Evolutionary conservation across 1,140 invertebrate genomes (phyloP).

Genomic region (Kradibia gibbosae): DNA sequence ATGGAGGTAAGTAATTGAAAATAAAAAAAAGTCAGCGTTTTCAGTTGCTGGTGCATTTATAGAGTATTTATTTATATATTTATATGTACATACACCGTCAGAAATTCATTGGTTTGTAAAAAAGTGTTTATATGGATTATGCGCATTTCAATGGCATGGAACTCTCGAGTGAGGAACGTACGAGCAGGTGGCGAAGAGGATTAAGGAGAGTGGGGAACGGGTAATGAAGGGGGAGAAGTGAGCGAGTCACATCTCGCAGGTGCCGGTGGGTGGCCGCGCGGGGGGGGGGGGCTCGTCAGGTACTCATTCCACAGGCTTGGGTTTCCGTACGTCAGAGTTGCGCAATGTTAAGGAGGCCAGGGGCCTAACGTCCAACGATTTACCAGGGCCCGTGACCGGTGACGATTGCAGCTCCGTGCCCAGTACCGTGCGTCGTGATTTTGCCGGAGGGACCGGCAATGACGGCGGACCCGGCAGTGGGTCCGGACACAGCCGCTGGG

Average conservation of each 20-base stretch:
- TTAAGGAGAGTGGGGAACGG: neutral
- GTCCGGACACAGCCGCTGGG: conserved; percentile 65
- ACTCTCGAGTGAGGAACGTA: conserved; percentile 40
- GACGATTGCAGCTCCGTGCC: conserved; percentile 64
- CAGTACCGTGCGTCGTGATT: conserved; percentile 68
- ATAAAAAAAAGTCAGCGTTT: neutral
- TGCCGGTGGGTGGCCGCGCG: neutral
- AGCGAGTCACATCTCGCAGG: neutral
- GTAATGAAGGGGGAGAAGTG: neutral
- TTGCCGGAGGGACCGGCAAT: conserved; percentile 70
- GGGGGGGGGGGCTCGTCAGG: conserved; percentile 17
- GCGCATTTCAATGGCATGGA: conserved; percentile 42
- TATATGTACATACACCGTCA: conserved; percentile 50
- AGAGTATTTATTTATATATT: conserved; percentile 46
- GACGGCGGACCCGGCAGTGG: conserved; percentile 67
- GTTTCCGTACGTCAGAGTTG: conserved; percentile 18
- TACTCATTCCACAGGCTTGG: conserved; percentile 39
- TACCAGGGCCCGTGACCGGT: conserved; percentile 59
- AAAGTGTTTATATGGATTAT: conserved; percentile 31
- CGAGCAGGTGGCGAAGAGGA: neutral
- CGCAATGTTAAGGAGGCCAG: neutral
- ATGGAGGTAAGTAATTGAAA: neutral
- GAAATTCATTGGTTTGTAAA: conserved; percentile 39
- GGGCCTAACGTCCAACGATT: neutral
- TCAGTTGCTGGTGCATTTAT: conserved; percentile 41